Conservation (phyloP, 2,113 vertebrate genomes). For the Elgaria multicarinata region DNA sequence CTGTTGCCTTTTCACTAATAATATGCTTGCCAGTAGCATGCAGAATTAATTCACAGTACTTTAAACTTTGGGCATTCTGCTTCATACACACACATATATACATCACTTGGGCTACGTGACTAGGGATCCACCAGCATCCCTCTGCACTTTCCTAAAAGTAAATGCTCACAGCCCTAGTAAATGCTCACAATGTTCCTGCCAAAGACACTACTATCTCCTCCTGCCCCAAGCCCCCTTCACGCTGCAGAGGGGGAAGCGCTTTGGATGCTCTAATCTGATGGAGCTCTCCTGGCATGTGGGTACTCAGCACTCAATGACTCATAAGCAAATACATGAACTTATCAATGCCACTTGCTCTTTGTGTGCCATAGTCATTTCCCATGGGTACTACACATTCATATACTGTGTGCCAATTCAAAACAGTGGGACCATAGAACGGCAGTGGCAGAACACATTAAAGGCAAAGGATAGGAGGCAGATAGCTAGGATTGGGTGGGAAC, state of each 20-base stretch:
- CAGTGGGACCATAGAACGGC: neutral
- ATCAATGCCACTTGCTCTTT: neutral
- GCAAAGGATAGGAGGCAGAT: neutral
- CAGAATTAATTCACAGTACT: neutral
- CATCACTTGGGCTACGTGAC: neutral
- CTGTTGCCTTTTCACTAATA: neutral
- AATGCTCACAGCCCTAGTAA: neutral
- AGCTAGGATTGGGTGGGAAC: neutral
- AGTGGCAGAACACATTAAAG: neutral
- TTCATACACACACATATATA: neutral
- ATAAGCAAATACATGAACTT: neutral
- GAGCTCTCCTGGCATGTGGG: neutral
- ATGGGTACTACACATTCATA: neutral
- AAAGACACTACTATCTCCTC: neutral
- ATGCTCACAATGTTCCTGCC: neutral
- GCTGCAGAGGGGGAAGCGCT: neutral
- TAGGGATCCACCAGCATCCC: neutral
- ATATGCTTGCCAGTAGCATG: neutral
- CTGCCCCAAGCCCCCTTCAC: neutral
- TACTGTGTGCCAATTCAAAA: neutral
- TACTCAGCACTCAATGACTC: neutral
- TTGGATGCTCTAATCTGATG: neutral
- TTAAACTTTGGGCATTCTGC: neutral
- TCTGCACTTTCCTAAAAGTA: neutral
- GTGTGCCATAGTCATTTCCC: neutral